Conservation (phyloP, 2,113 vertebrate species). For the Macaca mulatta region DNA sequence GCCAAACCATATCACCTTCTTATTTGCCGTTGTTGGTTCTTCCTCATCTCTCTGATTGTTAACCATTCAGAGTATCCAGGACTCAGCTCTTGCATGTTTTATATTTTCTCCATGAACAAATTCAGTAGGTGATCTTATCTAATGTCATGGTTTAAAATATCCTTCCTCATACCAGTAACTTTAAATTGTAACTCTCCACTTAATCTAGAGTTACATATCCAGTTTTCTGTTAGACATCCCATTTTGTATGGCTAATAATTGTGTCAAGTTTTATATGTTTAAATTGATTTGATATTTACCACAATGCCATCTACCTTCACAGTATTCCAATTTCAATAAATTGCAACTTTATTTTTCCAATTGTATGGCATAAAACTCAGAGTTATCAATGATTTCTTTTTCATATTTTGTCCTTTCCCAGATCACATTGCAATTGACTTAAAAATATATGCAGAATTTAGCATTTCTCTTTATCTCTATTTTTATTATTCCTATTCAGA, state of each 20-base stretch:
- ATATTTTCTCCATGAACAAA: neutral
- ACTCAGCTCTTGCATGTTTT: neutral
- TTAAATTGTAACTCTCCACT: neutral
- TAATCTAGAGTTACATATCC: neutral
- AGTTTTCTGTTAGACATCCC: neutral
- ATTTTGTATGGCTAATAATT: neutral
- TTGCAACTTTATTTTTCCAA: neutral
- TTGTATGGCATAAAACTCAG: neutral
- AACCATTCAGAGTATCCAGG: neutral
- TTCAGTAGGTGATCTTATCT: neutral
- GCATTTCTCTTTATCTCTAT: neutral
- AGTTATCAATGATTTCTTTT: neutral
- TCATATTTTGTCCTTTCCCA: neutral
- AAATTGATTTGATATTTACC: neutral
- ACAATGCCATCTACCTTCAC: neutral
- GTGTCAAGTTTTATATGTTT: too few species aligned
- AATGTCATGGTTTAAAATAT: neutral
- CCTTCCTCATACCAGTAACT: neutral
- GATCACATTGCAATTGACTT: neutral
- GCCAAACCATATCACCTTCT: neutral
- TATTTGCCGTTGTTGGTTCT: neutral
- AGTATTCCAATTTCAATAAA: neutral
- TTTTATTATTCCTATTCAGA: neutral
- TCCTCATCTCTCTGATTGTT: neutral
- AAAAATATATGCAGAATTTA: neutral